These are phyloP conservation scores for Varanus salvator DNA, from an alignment of 2,113 vertebrate genomes.

Conservation along the genomic window DNA sequence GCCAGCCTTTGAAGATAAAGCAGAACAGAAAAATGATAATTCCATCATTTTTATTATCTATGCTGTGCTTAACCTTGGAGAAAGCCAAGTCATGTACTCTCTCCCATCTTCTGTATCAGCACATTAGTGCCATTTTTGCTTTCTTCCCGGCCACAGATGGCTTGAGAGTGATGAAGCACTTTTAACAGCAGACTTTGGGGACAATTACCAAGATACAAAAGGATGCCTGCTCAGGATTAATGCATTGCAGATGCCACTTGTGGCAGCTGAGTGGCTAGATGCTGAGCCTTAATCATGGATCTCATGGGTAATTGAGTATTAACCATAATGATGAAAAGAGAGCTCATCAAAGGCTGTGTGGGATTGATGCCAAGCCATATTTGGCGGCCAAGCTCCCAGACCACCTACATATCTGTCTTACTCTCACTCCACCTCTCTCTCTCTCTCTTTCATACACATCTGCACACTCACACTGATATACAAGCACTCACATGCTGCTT, in stretches of 20 bases:
- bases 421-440: not conserved
- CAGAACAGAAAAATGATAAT: not conserved
- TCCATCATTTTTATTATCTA: not conserved
- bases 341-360: constrained; percentile 9
- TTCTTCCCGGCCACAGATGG: not conserved
- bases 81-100: not conserved
- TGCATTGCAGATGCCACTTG: not conserved
- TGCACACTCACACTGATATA: not conserved
- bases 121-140: not conserved
- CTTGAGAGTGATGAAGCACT: not conserved
- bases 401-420: constrained; percentile 1
- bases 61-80: not conserved
- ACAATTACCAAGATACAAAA: constrained; percentile 2
- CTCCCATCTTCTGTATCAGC: not conserved
- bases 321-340: not conserved
- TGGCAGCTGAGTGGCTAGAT: not conserved
- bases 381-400: not conserved
- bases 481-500: not conserved
- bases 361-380: constrained; percentile 6
- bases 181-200: not conserved
- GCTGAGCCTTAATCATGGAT: constrained; percentile 11
- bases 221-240: not conserved
- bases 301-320: constrained; percentile 6
- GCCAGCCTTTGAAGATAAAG: not conserved
- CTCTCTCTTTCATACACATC: not conserved